Evolutionary conservation across 2,888 invertebrate genomes (phyloP).

Genomic region (Cactoblastis cactorum): DNA sequence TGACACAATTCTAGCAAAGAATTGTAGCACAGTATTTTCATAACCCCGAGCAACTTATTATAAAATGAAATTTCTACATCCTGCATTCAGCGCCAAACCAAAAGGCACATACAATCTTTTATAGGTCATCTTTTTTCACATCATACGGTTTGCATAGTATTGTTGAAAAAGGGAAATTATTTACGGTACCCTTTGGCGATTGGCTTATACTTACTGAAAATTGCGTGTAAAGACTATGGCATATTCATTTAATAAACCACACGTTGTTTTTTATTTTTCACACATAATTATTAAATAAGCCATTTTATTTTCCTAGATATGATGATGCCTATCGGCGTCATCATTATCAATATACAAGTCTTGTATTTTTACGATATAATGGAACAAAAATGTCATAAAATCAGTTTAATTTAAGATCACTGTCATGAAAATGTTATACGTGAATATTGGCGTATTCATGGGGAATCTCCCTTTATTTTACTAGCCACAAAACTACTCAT

Average conservation of each 20-base stretch:
- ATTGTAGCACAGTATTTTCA: slow-evolving; percentile 3
- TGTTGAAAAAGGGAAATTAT: too few relatives aligned
- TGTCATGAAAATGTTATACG: neutral
- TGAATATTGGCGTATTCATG: neutral
- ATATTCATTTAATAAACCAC: too few relatives aligned
- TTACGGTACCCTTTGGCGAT: too few relatives aligned
- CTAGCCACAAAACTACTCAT: slow-evolving; percentile 6
- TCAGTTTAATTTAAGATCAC: neutral
- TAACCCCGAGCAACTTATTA: slow-evolving; percentile 2
- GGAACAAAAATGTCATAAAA: neutral
- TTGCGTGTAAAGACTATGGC: too few relatives aligned
- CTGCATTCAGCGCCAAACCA: neutral
- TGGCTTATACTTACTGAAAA: too few relatives aligned
- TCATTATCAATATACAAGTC: too few relatives aligned
- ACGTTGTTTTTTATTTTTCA: too few relatives aligned
- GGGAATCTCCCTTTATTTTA: neutral
- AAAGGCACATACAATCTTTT: neutral
- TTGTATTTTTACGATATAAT: too few relatives aligned
- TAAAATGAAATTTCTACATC: slow-evolving; percentile 7
- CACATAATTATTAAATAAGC: too few relatives aligned
- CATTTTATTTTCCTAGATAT: too few relatives aligned
- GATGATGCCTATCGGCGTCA: too few relatives aligned
- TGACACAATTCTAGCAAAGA: neutral
- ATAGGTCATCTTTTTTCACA: neutral
- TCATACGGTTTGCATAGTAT: neutral